Evolutionary conservation across 2,113 vertebrate genomes (phyloP).

Genomic region (Pelecanus crispus): DNA sequence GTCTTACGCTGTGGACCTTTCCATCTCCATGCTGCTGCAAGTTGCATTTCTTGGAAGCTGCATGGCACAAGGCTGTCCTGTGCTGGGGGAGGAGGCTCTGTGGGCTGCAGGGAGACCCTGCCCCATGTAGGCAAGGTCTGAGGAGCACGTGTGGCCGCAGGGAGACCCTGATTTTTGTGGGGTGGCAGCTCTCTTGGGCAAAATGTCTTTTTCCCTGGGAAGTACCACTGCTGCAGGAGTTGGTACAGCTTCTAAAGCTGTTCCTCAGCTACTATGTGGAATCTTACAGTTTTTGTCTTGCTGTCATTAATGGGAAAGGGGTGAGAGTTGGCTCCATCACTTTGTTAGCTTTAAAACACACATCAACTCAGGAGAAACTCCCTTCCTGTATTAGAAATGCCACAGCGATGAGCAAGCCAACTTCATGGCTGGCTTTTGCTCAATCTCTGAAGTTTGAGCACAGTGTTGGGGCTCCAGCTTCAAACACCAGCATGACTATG

Average conservation of each 20-base stretch:
- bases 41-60: neutral
- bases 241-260: neutral
- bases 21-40: neutral
- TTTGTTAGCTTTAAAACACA: neutral
- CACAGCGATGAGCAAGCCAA: neutral
- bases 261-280: neutral
- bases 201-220: neutral
- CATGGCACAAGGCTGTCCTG: neutral
- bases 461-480: neutral
- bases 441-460: neutral
- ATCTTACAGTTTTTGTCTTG: neutral
- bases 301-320: neutral
- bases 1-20: neutral
- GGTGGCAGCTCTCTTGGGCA: neutral
- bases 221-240: neutral
- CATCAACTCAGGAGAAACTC: neutral
- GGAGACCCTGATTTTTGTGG: neutral
- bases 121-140: neutral
- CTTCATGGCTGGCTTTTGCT: neutral
- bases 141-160: neutral
- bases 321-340: neutral
- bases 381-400: neutral
- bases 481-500: neutral
- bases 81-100: fast-evolving
- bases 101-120: neutral